phyloP scores from a whole-genome alignment of 1,140 invertebrate genomes.

The Lepidotrigona ventralis region DNA sequence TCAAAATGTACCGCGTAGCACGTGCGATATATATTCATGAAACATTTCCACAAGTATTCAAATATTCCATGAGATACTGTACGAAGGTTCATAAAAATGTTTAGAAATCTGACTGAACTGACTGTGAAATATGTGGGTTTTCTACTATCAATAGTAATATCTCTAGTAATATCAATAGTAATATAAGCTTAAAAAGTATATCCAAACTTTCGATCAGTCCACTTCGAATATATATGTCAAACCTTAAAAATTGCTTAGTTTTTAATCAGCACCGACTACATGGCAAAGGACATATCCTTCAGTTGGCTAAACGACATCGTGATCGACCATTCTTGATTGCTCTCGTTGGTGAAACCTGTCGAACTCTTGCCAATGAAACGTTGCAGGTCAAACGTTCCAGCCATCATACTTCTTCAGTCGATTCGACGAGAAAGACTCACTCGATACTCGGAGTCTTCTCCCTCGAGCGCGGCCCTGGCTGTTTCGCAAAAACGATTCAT shows the following conservation, averaged over 20 bases:
- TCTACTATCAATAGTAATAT: no score
- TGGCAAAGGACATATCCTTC: not conserved
- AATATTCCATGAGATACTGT: not conserved
- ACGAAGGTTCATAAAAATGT: not conserved
- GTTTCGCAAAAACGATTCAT: constrained; percentile 14
- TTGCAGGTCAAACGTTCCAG: not conserved
- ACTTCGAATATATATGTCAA: no score
- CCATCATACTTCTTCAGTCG: not conserved
- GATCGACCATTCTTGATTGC: not conserved
- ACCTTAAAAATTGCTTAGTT: not conserved
- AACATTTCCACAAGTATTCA: no score
- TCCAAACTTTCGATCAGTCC: no score
- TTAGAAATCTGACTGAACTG: not conserved
- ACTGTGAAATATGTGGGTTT: no score
- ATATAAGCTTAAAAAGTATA: no score
- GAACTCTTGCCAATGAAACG: not conserved
- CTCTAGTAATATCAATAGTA: no score
- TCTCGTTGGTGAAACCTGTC: not conserved
- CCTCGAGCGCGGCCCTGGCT: not conserved
- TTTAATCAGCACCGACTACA: not conserved
- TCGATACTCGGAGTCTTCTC: no score
- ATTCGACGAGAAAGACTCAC: not conserved
- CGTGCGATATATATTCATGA: no score
- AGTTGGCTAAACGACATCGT: not conserved
- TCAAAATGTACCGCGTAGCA: no score